A percentile compares a stretch with the other conserved stretches of the same genome.
Conservation (phyloP, 2,797 vertebrate genomes). For the Pterois miles region DNA sequence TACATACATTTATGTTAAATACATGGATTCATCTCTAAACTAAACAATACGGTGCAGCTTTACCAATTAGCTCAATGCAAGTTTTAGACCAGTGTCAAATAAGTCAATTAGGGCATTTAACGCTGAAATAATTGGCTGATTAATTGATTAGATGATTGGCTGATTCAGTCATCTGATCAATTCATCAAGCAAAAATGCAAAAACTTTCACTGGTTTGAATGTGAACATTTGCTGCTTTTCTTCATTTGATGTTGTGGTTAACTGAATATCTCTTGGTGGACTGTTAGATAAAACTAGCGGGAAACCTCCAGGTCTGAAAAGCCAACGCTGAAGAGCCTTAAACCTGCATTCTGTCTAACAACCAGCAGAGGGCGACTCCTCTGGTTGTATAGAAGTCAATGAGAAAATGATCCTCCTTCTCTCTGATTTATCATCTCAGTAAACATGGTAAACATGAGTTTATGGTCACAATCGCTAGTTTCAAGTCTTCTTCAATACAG, state of each 20-base stretch:
- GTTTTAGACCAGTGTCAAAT: neutral
- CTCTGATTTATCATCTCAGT: too few species aligned
- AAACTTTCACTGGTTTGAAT: neutral
- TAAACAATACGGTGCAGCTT: neutral
- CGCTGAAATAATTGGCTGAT: neutral
- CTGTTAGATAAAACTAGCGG: neutral
- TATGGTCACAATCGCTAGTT: too few species aligned
- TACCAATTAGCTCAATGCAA: neutral
- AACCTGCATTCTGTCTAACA: too few species aligned
- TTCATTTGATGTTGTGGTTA: neutral
- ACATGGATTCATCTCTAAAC: neutral
- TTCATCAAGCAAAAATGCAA: neutral
- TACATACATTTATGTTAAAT: too few species aligned
- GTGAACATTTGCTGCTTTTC: neutral
- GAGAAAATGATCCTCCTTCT: too few species aligned
- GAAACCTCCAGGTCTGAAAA: neutral
- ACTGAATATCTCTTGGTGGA: neutral
- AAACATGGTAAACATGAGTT: too few species aligned
- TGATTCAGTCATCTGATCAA: too few species aligned
- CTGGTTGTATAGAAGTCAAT: too few species aligned
- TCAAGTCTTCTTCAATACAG: too few species aligned
- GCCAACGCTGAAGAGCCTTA: too few species aligned
- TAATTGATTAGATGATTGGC: too few species aligned
- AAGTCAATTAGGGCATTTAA: neutral
- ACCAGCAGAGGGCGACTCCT: too few species aligned